Percentiles rank a stretch among this genome's conserved stretches.
Conservation (phyloP, 2,113 vertebrate genomes). For the Nycticryphes semicollaris region DNA sequence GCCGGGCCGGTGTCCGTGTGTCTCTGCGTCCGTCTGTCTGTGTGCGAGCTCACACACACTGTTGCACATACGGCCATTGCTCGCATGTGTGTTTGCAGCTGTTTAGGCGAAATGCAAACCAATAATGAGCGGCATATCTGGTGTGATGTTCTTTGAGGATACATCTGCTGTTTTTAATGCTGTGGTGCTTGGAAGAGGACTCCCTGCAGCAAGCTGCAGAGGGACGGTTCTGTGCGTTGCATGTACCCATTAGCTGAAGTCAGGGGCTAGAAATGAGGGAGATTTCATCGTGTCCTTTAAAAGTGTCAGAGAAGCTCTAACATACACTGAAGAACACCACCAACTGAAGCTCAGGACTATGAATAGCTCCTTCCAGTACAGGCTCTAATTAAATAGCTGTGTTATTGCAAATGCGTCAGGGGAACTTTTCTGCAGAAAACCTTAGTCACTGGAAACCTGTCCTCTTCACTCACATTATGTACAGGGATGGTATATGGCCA, state of each 20-base stretch:
- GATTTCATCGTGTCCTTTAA: background rate
- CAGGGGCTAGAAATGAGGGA: background rate
- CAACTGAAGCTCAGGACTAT: background rate
- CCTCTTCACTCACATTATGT: background rate
- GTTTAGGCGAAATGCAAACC: background rate
- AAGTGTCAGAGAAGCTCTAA: background rate
- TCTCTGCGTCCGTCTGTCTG: fast-evolving
- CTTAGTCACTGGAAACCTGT: background rate
- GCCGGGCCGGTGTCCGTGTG: too few relatives aligned
- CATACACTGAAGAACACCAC: background rate
- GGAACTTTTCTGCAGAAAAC: background rate
- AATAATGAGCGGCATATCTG: background rate
- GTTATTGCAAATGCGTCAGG: background rate
- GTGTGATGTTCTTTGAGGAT: background rate
- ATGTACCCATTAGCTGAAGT: background rate
- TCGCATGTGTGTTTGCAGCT: fast-evolving
- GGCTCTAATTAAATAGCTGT: background rate
- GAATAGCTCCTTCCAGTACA: background rate
- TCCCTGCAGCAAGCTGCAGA: background rate
- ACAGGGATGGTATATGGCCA: background rate
- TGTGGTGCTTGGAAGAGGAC: background rate
- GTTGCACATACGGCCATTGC: fast-evolving
- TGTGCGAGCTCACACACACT: fast-evolving
- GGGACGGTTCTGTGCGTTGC: background rate
- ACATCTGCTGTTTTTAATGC: background rate